Conservation (phyloP, 2,113 vertebrate species). For the Corythaixoides concolor region DNA sequence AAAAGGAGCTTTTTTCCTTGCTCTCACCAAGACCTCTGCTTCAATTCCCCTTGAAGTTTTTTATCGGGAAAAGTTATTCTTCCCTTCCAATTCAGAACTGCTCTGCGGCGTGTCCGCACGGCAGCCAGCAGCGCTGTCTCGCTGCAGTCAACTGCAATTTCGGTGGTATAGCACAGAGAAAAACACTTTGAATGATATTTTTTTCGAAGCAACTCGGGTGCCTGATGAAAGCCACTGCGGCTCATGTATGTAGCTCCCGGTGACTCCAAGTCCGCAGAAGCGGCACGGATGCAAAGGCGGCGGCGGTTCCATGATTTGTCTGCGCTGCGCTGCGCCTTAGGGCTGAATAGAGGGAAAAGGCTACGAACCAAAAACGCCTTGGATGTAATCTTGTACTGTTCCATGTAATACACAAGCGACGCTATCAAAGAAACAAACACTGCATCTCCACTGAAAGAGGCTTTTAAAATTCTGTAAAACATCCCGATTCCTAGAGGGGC, state of each 20-base stretch:
- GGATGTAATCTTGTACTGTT: neutral
- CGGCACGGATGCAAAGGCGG: neutral
- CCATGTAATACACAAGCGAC: neutral
- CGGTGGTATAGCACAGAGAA: neutral
- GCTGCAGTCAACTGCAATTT: neutral
- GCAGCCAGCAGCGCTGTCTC: neutral
- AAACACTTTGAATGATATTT: neutral
- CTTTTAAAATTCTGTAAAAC: neutral
- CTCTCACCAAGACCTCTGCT: neutral
- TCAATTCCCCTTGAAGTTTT: neutral
- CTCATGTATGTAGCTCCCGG: accelerated
- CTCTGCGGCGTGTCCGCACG: neutral
- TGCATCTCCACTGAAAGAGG: neutral
- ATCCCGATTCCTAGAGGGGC: neutral
- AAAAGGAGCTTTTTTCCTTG: neutral
- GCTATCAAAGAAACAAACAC: neutral
- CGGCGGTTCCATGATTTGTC: neutral
- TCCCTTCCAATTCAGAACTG: neutral
- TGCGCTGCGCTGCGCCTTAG: neutral
- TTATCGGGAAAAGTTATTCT: neutral
- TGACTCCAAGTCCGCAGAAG: neutral
- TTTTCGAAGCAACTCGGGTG: accelerated
- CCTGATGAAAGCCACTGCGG: accelerated
- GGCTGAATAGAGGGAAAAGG: neutral
- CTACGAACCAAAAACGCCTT: neutral